phyloP scores from a whole-genome alignment of 2,797 vertebrate species.

The Somateria mollissima region DNA sequence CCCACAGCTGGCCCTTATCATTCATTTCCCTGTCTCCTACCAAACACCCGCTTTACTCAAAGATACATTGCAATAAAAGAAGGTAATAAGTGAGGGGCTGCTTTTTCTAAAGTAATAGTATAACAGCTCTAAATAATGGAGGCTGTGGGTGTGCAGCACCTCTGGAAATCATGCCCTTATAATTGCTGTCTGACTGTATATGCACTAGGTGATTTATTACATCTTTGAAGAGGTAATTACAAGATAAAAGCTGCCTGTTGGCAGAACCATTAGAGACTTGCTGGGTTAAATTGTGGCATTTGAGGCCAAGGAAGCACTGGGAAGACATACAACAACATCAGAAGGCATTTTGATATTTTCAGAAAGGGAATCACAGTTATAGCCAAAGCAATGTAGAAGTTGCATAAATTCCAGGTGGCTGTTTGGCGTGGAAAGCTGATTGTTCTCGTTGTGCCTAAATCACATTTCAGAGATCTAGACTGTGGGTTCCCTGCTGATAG shows the following conservation, averaged over 20 bases:
- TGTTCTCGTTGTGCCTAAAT: accelerated
- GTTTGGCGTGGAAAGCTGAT: background rate
- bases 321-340: background rate
- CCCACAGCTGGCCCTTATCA: background rate
- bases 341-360: background rate
- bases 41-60: background rate
- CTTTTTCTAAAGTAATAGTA: background rate
- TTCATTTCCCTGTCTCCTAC: background rate
- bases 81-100: background rate
- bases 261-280: background rate
- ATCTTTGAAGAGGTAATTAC: background rate
- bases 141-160: background rate
- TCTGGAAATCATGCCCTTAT: background rate
- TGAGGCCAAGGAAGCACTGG: background rate
- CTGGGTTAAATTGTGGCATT: constrained; percentile 2
- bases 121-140: background rate
- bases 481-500: accelerated
- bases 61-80: background rate
- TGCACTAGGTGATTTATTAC: background rate
- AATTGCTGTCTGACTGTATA: constrained; percentile 7
- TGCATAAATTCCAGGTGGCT: background rate
- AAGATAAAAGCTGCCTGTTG: constrained; percentile 36
- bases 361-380: background rate
- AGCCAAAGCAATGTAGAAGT: accelerated
- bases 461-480: background rate